phyloP scores from a whole-genome alignment of 2,888 invertebrate genomes.

The Thelaira solivaga region DNA sequence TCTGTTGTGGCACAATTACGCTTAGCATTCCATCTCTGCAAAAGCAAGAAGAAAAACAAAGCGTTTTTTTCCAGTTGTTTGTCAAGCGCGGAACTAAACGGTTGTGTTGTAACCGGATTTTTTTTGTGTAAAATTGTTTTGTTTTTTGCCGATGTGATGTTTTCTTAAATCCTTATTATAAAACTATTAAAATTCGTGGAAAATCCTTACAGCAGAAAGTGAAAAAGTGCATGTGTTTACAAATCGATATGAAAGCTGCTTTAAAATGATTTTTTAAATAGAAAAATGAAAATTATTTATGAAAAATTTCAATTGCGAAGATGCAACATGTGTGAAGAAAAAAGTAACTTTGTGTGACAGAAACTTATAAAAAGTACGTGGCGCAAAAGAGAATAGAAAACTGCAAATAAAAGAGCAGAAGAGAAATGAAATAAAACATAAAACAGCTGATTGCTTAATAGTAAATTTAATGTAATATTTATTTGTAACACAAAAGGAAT shows the following conservation, averaged over 20 bases:
- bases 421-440: constrained; percentile 27
- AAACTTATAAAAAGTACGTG: constrained; percentile 20
- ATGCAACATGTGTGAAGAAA: constrained; percentile 60
- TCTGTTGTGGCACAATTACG: background rate
- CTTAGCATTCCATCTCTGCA: constrained; percentile 19
- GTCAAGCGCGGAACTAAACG: constrained; percentile 44
- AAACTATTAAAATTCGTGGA: constrained; percentile 11
- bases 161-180: background rate
- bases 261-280: background rate
- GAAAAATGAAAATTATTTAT: background rate
- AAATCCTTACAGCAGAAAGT: background rate
- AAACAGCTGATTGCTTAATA: constrained; percentile 46
- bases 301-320: background rate
- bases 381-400: constrained; percentile 39
- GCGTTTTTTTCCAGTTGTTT: constrained; percentile 47
- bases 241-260: background rate
- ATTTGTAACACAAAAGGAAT: background rate
- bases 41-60: constrained; percentile 11
- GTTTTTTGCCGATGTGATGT: constrained; percentile 11
- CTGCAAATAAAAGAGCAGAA: constrained; percentile 29
- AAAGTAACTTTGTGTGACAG: constrained; percentile 18
- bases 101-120: background rate
- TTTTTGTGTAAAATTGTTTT: background rate
- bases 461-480: background rate
- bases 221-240: background rate